Conservation (phyloP, 1,140 invertebrate genomes). For the Magallana gigas region DNA sequence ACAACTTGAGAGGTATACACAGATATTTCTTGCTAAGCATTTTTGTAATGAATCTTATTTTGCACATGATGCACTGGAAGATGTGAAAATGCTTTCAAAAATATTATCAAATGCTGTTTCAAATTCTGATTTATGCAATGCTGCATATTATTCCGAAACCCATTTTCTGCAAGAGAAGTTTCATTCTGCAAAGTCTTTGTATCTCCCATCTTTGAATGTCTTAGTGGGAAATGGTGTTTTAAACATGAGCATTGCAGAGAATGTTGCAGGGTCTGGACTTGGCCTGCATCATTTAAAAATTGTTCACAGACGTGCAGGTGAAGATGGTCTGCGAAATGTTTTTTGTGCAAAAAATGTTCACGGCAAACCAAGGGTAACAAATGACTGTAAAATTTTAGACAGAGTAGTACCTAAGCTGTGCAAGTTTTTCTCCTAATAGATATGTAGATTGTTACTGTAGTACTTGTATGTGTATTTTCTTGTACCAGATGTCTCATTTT, state of each 20-base stretch:
- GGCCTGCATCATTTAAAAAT: background rate
- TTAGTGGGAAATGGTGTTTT: background rate
- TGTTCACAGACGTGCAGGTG: background rate
- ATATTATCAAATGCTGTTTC: background rate
- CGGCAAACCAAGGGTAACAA: background rate
- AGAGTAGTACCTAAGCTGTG: background rate
- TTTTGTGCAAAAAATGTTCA: background rate
- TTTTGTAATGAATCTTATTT: background rate
- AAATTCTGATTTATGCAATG: background rate
- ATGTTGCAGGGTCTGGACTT: background rate
- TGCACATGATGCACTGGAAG: background rate
- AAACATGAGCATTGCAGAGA: background rate
- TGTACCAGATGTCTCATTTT: background rate
- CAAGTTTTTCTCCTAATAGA: background rate
- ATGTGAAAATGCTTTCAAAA: background rate
- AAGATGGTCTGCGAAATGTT: background rate
- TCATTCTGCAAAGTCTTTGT: background rate
- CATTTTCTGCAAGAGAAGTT: background rate
- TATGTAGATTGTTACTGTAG: background rate
- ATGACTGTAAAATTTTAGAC: background rate
- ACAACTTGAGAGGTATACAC: background rate
- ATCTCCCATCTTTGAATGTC: background rate
- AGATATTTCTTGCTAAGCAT: background rate
- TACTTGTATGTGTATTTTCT: background rate
- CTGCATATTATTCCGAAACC: background rate